Conservation (phyloP, 2,113 vertebrate genomes). For the Synchiropus splendidus region DNA sequence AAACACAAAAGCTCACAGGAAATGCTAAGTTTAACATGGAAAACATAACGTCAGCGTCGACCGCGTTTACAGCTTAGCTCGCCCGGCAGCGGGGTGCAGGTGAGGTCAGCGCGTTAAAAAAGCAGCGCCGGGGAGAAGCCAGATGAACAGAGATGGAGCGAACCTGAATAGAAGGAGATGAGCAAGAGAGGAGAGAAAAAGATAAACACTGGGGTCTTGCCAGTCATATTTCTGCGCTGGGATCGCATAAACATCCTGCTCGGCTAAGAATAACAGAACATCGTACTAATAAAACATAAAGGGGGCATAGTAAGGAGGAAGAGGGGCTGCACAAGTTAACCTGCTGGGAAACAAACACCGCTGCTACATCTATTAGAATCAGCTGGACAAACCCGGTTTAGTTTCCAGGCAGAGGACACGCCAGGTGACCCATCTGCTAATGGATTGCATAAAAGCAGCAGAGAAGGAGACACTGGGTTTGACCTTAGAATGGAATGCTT, state of each 20-base stretch:
- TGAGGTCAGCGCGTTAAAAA: constrained; percentile 5
- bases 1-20: constrained; percentile 16
- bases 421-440: too few species aligned
- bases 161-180: constrained; percentile 37
- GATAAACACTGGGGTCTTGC: constrained; percentile 62
- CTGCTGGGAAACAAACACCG: constrained; percentile 36
- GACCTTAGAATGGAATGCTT: too few species aligned
- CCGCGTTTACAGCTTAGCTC: too few species aligned
- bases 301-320: constrained; percentile 59
- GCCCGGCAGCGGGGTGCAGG: constrained; percentile 6
- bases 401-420: neutral
- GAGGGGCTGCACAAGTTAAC: constrained; percentile 33
- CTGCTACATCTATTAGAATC: too few species aligned
- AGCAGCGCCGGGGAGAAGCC: neutral
- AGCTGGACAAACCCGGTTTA: too few species aligned
- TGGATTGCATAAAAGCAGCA: too few species aligned
- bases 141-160: constrained; percentile 23
- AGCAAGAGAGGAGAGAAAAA: constrained; percentile 39
- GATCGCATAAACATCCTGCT: constrained; percentile 74
- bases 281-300: constrained; percentile 65
- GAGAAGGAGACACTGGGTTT: too few species aligned
- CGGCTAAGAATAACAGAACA: constrained; percentile 71
- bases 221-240: constrained; percentile 65
- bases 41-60: constrained; percentile 19
- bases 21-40: constrained; percentile 24